Evolutionary conservation across 2,888 invertebrate species (phyloP), one percentile per base, ranked within the genome.

Genomic region (Plebejus melissa): DNA sequence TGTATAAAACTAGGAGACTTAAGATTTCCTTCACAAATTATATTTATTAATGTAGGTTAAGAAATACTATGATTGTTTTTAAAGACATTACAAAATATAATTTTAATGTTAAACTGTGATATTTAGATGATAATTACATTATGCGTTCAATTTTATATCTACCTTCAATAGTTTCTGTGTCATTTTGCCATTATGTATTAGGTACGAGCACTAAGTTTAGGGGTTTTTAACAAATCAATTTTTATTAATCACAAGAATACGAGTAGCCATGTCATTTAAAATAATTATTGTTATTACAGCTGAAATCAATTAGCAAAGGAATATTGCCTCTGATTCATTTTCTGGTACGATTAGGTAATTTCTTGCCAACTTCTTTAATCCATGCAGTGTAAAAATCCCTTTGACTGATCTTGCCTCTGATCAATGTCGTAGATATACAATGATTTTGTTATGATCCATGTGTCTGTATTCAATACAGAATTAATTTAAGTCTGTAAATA

Each of bases 81-180:
- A 82, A 86, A 84, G 83, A 83, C 83, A 80, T 87, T 85, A 83
- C 83, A 83, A 85, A 85, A 84, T 87, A 83, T 90, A 90, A 91
- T 87, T 89, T 90, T 91, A 86, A 90, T 89, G 87, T 88, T 90
- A 86, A 93, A 88, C 93, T 93, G 93, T 93, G 93, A 93, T 93
- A 93, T 90, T 92, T 92, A 91, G 90, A 83, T 86, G 54, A 36
- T 90, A 88, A 87, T 90, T 77, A 78, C 75, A 76, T 74, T 79
- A 79, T 75, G 75, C 74, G 60, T 74, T 76, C 70, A 77, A 76
- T 75, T 77, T 65, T 74, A 71, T 76, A 54, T 70, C 32, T 75
- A 7, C 54, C 75, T 69, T 75, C 36, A 69, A 69, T 50, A 36
- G 11, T 58, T 70, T 75, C n/a, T 38, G 70, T 60, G 22, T 74